These are phyloP conservation scores for Drosophila fuyamai DNA, from an alignment of 1,140 invertebrate species.

Conservation along the genomic window DNA sequence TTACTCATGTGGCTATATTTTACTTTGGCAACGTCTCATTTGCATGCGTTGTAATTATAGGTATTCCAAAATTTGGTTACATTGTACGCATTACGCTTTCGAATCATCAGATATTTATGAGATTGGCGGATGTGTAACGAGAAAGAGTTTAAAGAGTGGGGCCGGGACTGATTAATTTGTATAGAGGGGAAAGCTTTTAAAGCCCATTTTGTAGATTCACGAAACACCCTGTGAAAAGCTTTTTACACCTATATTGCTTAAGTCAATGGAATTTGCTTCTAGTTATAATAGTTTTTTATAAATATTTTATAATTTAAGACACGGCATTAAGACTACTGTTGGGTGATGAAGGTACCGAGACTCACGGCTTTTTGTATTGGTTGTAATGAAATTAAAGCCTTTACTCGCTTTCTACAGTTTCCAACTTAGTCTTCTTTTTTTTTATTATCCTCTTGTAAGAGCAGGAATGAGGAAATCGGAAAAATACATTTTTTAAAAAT, in stretches of 20 bases:
- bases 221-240: constrained; percentile 14
- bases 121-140: not conserved
- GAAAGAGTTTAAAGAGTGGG: not conserved
- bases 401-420: too few relatives aligned
- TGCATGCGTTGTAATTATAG: constrained; percentile 55
- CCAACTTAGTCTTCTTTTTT: too few relatives aligned
- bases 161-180: constrained; percentile 4
- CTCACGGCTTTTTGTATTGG: too few relatives aligned
- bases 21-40: constrained; percentile 35
- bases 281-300: too few relatives aligned
- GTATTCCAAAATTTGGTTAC: constrained; percentile 14
- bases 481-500: too few relatives aligned
- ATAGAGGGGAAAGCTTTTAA: not conserved
- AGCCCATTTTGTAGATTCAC: not conserved
- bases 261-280: too few relatives aligned
- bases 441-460: too few relatives aligned
- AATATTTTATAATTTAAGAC: too few relatives aligned
- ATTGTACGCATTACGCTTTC: constrained; percentile 38
- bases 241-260: not conserved
- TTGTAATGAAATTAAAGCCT: too few relatives aligned
- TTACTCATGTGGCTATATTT: not conserved
- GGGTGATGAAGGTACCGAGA: too few relatives aligned
- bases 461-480: too few relatives aligned
- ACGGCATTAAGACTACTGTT: too few relatives aligned
- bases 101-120: constrained; percentile 57